Base-by-base conservation (phyloP, 2,113 vertebrate species). In the Chascanopsetta lugubris region DNA sequence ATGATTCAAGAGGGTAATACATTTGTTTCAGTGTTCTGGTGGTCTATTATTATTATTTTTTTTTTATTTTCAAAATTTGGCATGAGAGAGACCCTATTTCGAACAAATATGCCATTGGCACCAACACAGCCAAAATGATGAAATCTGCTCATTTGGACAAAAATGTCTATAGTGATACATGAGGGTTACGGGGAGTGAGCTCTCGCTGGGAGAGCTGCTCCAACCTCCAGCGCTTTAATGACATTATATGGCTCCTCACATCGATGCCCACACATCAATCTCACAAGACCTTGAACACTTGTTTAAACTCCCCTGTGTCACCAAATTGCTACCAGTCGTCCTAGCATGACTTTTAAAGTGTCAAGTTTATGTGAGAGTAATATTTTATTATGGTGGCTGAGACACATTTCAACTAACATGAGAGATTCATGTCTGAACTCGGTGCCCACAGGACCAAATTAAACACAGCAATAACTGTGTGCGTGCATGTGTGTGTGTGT, bases 131-230 rank as follows among this genome's bases (percentile, higher is more conserved):
- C n/a, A n/a, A n/a, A n/a, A n/a, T n/a, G n/a, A n/a, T n/a, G n/a
- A n/a, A n/a, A n/a, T n/a, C n/a, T n/a, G n/a, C n/a, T n/a, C n/a
- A n/a, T n/a, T n/a, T n/a, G n/a, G 82, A 82, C 71, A 78, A 82
- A 82, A 75, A 80, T 84, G 73, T 67, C 49, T 80, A 62, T 86
- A 83, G 82, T 69, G 69, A n/a, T n/a, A n/a, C 50, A 59, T 46
- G 57, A 86, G 69, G 69, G 75, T 63, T 63, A 69, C 64, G 66
- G 71, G 62, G 66, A 63, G 70, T 83, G 83, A 45, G 58, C 63
- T 80, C 50, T 86, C 81, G 89, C 74, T 80, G 36, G 29, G 48
- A 66, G 69, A 66, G 69, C 46, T 46, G 50, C 64, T 64, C 42
- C 46, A 51, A 30, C 59, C 49, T 27, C 60, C n/a, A 45, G 80